Conservation (phyloP, 1,140 invertebrate species). For the Diabrotica undecimpunctata region DNA sequence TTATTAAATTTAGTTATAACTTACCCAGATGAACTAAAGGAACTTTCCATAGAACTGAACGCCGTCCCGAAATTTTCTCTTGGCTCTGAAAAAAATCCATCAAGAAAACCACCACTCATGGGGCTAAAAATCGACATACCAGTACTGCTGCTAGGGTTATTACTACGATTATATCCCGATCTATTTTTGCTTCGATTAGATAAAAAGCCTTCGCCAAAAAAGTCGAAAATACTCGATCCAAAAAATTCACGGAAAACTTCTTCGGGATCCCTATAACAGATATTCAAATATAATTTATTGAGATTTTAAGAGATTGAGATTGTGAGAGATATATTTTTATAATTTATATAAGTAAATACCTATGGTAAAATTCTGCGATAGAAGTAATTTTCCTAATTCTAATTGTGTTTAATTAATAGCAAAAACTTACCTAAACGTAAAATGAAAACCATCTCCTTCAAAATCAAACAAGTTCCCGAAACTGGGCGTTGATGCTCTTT, state of each 20-base stretch:
- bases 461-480: slow-evolving; percentile 63
- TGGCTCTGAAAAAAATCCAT: not conserved
- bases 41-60: slow-evolving; percentile 58
- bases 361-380: no score
- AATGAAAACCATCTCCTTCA: slow-evolving; percentile 53
- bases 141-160: not conserved
- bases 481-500: slow-evolving; percentile 55
- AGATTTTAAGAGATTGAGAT: no score
- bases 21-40: slow-evolving; percentile 35
- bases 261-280: slow-evolving; percentile 93
- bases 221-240: slow-evolving; percentile 48
- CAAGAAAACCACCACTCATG: not conserved
- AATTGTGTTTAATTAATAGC: no score
- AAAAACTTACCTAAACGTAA: not conserved
- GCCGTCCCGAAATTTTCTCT: slow-evolving; percentile 50
- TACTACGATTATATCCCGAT: not conserved
- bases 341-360: no score
- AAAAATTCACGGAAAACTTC: slow-evolving; percentile 95
- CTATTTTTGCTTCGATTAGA: not conserved
- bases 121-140: not conserved
- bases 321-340: no score
- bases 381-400: no score
- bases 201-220: not conserved
- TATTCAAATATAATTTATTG: slow-evolving; percentile 52
- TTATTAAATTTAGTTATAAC: not conserved